Base-by-base conservation (phyloP, 2,888 invertebrate genomes). In the Rhyacophila evoluta region DNA sequence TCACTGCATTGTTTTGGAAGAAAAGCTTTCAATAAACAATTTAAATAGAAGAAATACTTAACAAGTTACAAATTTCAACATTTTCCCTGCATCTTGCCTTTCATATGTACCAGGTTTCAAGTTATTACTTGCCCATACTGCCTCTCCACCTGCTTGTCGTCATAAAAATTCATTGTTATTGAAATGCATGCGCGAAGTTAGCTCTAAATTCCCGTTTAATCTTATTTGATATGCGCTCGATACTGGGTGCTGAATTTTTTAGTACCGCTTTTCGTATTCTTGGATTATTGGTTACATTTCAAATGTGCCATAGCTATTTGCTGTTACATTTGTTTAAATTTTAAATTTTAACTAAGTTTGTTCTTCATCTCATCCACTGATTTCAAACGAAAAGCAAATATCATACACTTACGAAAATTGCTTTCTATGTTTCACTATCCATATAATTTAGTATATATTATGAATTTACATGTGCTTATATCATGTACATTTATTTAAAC, bases 121-220 rank as follows among this genome's bases (percentile, higher is more conserved):
- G 55, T 55, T 19, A 55, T 8, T 55, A 25, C 25, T 2, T 19
- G 25, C 1, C 25, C 15, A 55, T 55, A 55, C 55, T 55, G 19
- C 37, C 8, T 55, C 37, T 68, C 78, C 74, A 78, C 78, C 78
- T 78, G 78, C 74, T 78, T 71, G 41, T 12, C 12, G 38, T 55
- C 75, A 70, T 80, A 79, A 81, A 79, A 79, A 77, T 81, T 81
- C 81, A 81, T 81, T 77, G 79, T 79, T 76, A 78, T 73, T 76
- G 77, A 81, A 81, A 77, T 77, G 74, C 70, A 55, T 39, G 27
- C 69, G n/a, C 27, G 27, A 2, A 73, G 77, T 38, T 41, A 12
- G 29, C 15, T 5, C 33, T 1, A 11, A 28, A n/a, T 27, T 15
- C 10, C 69, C 41, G 38, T 77, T 77, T 77, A 69, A 67, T 77